These are phyloP conservation scores for Ormyrus labotus DNA, from an alignment of 2,888 invertebrate genomes.

Conservation along the genomic window DNA sequence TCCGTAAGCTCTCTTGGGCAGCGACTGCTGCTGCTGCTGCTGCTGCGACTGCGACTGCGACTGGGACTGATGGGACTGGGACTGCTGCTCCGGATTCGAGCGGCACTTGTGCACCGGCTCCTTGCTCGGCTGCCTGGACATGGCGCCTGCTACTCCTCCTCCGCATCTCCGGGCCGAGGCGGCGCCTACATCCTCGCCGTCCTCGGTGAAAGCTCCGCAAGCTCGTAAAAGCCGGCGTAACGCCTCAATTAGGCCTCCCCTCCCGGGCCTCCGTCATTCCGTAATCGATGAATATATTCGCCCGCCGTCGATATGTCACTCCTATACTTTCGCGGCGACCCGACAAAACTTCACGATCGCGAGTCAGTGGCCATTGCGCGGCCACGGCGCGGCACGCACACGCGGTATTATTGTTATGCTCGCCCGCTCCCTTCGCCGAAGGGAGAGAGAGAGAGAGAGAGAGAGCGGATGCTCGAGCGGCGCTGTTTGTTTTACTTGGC, in stretches of 20 bases:
- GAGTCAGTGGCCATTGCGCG: slow-evolving; percentile 45
- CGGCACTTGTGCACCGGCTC: slow-evolving; percentile 84
- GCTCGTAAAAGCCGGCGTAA: not conserved
- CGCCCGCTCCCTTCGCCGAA: not conserved
- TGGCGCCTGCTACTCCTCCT: not conserved
- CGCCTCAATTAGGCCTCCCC: not conserved
- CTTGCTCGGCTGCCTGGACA: slow-evolving; percentile 74
- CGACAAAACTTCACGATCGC: not conserved
- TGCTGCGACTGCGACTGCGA: slow-evolving; percentile 37
- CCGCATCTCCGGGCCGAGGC: no score
- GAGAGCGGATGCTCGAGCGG: not conserved
- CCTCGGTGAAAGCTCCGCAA: no score
- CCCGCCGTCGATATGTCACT: not conserved
- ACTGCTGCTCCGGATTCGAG: slow-evolving; percentile 80
- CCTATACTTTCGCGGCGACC: not conserved
- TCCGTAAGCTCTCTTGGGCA: not conserved
- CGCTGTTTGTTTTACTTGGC: slow-evolving; percentile 48
- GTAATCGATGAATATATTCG: not conserved
- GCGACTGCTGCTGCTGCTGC: slow-evolving; percentile 30
- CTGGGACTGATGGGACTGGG: slow-evolving; percentile 41
- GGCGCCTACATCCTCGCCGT: no score
- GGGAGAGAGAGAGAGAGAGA: not conserved
- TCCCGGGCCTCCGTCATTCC: slow-evolving; percentile 27
- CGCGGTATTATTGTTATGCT: not conserved
- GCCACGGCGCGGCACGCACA: slow-evolving; percentile 26